These are phyloP conservation scores for Drosophila mettleri DNA, from an alignment of 2,888 invertebrate species.

Conservation along the genomic window DNA sequence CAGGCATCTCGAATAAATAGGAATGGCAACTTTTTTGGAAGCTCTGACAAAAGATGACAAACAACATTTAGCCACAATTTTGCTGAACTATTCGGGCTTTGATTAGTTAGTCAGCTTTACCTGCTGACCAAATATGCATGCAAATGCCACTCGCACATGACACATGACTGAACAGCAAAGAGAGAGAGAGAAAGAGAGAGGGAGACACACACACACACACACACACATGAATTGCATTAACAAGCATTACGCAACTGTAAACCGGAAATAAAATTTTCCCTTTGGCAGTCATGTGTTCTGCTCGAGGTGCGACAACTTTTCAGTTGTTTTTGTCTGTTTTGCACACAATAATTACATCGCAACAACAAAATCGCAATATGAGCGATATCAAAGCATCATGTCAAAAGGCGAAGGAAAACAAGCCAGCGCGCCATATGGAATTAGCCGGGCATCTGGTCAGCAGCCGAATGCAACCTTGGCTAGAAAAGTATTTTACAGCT, in stretches of 20 bases:
- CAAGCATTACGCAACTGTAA: constrained; percentile 18
- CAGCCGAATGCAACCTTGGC: constrained; percentile 47
- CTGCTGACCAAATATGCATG: constrained; percentile 5
- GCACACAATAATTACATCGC: constrained; percentile 16
- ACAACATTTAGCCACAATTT: constrained; percentile 24
- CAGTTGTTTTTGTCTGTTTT: constrained; percentile 9
- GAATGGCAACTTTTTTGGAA: constrained; percentile 20
- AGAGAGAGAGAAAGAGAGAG: neutral
- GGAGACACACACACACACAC: neutral
- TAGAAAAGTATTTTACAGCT: constrained; percentile 63
- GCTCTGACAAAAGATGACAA: constrained; percentile 35
- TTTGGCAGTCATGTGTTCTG: constrained; percentile 18
- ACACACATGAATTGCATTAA: constrained; percentile 1
- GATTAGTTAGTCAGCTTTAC: constrained; percentile 34
- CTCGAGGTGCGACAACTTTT: constrained; percentile 7
- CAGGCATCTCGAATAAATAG: constrained; percentile 7
- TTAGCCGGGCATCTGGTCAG: constrained; percentile 32
- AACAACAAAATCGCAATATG: constrained; percentile 1
- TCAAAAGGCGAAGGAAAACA: constrained; percentile 7
- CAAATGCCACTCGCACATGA: constrained; percentile 9
- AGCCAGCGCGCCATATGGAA: constrained; percentile 43
- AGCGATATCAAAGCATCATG: constrained; percentile 27
- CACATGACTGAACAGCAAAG: neutral
- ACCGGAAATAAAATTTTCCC: constrained; percentile 21
- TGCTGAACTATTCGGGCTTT: constrained; percentile 30